phyloP scores from a whole-genome alignment of 2,113 vertebrate species.

The Alligator sinensis region DNA sequence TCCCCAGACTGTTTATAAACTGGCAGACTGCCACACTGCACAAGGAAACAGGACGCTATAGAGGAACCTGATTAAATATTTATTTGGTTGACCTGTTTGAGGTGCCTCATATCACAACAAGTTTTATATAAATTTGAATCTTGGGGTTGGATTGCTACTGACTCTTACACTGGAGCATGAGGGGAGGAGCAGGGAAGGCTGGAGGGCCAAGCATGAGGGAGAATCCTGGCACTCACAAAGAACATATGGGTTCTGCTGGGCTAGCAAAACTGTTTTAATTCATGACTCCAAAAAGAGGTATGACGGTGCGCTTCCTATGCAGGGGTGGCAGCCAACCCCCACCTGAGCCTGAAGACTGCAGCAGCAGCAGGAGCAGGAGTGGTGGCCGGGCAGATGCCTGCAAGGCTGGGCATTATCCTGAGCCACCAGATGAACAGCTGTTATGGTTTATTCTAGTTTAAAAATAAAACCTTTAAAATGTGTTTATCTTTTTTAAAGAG shows the following conservation, averaged over 20 bases:
- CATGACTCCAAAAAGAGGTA: background rate
- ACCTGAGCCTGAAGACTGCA: too few species aligned
- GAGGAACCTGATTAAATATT: rapidly evolving
- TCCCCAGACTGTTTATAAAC: background rate
- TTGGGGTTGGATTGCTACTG: background rate
- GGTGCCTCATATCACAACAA: background rate
- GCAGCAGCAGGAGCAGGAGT: too few species aligned
- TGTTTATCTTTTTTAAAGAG: background rate
- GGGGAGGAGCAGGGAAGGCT: background rate
- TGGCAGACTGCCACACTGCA: rapidly evolving
- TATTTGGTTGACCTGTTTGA: background rate
- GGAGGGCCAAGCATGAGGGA: background rate
- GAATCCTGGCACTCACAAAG: background rate
- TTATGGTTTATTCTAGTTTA: background rate
- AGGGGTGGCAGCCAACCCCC: background rate
- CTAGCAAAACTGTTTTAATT: background rate
- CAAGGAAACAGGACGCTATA: background rate
- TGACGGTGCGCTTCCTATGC: background rate
- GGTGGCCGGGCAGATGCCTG: too few species aligned
- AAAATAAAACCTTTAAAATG: background rate
- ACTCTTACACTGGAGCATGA: background rate
- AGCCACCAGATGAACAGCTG: too few species aligned
- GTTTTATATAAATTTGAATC: background rate
- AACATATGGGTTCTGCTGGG: background rate
- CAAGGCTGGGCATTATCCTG: too few species aligned